A percentile compares a stretch with the other conserved stretches of the same genome.
These are phyloP conservation scores for Hypolimnas misippus DNA, from an alignment of 2,888 invertebrate species.

Conservation along the genomic window DNA sequence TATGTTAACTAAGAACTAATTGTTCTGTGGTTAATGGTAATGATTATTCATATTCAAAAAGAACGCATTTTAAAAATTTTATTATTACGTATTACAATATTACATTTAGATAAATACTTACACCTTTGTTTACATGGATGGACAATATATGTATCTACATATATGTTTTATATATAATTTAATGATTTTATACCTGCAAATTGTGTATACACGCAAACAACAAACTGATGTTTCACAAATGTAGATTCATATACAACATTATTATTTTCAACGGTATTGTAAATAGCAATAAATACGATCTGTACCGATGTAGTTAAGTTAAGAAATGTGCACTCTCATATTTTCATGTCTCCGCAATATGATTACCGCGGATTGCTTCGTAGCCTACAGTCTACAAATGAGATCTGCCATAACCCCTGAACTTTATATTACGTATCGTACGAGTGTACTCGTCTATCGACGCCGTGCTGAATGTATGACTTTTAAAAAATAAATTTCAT, in stretches of 20 bases:
- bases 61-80: no score
- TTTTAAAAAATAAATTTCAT: constrained; percentile 11
- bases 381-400: constrained; percentile 52
- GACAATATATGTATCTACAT: no score
- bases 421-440: constrained; percentile 32
- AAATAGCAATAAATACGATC: constrained; percentile 36
- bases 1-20: no score
- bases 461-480: constrained; percentile 4
- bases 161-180: no score
- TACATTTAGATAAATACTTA: no score
- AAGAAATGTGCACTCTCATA: constrained; percentile 51
- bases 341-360: constrained; percentile 53
- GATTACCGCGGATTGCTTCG: constrained; percentile 56
- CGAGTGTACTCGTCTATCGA: constrained; percentile 20
- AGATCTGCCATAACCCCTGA: constrained; percentile 49
- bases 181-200: no score
- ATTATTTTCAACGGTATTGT: not conserved
- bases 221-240: not conserved
- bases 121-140: no score
- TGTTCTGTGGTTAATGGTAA: no score
- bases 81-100: no score
- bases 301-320: constrained; percentile 32
- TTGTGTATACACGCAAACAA: no score
- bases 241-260: no score
- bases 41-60: no score